These are phyloP conservation scores for Trichogramma evanescens DNA, from an alignment of 2,888 invertebrate genomes.

Conservation along the genomic window DNA sequence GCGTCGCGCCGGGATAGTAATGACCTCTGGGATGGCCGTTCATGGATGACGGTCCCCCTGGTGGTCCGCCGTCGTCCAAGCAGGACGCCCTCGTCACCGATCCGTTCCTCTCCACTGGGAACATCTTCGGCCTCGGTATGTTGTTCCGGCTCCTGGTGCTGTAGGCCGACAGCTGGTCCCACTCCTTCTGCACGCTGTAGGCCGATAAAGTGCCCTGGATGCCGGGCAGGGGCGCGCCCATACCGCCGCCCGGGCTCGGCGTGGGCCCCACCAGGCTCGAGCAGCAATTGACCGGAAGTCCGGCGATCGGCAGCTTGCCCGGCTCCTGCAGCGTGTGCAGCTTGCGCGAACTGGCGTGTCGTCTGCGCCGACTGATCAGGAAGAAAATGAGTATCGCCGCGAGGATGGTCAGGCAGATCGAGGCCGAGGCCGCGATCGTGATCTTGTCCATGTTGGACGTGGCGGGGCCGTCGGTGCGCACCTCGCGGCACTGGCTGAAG, in stretches of 20 bases:
- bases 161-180: constrained; percentile 85
- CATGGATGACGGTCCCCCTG: not conserved
- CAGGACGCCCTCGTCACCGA: constrained; percentile 48
- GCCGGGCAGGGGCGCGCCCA: constrained; percentile 56
- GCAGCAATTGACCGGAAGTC: constrained; percentile 74
- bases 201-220: constrained; percentile 78
- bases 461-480: constrained; percentile 74
- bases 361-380: constrained; percentile 71
- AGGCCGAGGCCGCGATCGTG: constrained; percentile 87
- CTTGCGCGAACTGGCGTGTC: constrained; percentile 54
- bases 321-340: constrained; percentile 59
- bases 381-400: constrained; percentile 85
- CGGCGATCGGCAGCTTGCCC: constrained; percentile 61
- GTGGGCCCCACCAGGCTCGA: constrained; percentile 60
- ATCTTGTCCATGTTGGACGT: constrained; percentile 91
- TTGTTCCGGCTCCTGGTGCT: constrained; percentile 65
- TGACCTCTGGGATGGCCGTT: constrained; percentile 13
- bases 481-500: constrained; percentile 80
- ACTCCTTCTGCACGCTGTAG: constrained; percentile 79
- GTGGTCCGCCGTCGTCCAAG: constrained; percentile 54
- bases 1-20: constrained; percentile 17
- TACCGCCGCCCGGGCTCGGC: constrained; percentile 73
- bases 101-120: constrained; percentile 60
- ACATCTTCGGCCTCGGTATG: constrained; percentile 80
- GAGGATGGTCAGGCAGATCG: constrained; percentile 86